Evolutionary conservation across 2,797 vertebrate species (phyloP), one percentile per base, ranked within the genome.

Genomic region (Cynopterus sphinx): DNA sequence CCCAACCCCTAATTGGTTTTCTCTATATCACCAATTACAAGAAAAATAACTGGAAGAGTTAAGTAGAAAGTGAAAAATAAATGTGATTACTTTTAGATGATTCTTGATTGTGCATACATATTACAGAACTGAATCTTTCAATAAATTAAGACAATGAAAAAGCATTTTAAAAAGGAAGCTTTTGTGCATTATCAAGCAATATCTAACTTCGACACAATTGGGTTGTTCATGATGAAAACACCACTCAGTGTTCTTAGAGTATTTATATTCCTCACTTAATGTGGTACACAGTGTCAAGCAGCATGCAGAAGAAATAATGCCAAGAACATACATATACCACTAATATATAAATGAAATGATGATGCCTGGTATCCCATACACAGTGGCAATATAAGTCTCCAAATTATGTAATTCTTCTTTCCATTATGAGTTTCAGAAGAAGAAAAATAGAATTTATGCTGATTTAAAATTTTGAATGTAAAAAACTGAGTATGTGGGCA

Each of bases 51-150:
- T 51, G 9, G 10, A 91, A 81, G 39, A 93, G 43, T 77, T 82
- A 87, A 75, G 28, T 46, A 96, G 33, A 93, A 91, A 83, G 6
- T 43, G 12, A 94, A 94, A 92, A 43, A 85, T 59, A 82, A 81
- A 65, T 51, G 70, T 22, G 31, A 90, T 73, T 89, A 65, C 21
- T 91, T 86, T 46, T 79, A 89, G 87, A 87, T 74, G 53, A 93
- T 71, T 88, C 39, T 21, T 57, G 67, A 57, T n/a, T 91, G 15
- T 68, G 2, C 28, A 88, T 51, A 78, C 13, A 55, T 70, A 53
- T 36, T 55, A 74, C 36, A 91, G 57, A 87, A 68, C 0, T 21
- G 53, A 97, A 87, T 9, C 33, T 39, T 95, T 83, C 36, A 83
- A 84, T 41, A 68, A 59, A 75, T 78, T 90, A 70, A 81, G 36